phyloP scores from a whole-genome alignment of 2,797 vertebrate species.

The Heterohyrax brucei region DNA sequence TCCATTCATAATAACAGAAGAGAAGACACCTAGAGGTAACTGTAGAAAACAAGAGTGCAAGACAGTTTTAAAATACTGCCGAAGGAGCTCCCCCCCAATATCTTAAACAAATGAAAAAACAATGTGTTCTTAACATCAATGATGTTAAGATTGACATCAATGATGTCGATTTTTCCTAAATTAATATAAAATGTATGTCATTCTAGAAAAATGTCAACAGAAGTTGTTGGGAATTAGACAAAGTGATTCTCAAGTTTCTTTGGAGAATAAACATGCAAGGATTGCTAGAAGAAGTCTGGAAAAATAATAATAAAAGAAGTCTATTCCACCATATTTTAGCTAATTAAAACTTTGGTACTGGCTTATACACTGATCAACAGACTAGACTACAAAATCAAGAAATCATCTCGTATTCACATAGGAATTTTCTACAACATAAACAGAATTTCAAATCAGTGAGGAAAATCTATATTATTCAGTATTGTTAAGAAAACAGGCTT shows the following conservation, averaged over 20 bases:
- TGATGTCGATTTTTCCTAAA: conserved; percentile 15
- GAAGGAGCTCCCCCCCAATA: background rate
- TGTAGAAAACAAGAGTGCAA: background rate
- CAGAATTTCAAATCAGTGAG: conserved; percentile 49
- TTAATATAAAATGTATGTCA: conserved; percentile 37
- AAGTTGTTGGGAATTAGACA: conserved; percentile 30
- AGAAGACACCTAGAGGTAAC: background rate
- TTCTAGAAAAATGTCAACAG: background rate
- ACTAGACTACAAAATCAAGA: conserved; percentile 34
- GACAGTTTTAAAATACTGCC: conserved; percentile 16
- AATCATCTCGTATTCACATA: background rate
- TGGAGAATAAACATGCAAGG: conserved; percentile 16
- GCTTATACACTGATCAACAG: conserved; percentile 8
- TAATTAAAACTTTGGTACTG: conserved; percentile 15
- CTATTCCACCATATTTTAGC: conserved; percentile 20
- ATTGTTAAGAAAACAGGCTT: background rate
- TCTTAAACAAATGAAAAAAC: conserved; percentile 63
- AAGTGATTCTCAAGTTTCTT: conserved; percentile 53
- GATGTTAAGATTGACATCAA: background rate
- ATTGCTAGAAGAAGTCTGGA: background rate
- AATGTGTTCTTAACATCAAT: background rate
- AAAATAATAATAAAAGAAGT: background rate
- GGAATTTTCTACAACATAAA: conserved; percentile 13
- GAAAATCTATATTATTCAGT: background rate
- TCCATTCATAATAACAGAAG: conserved; percentile 22